Percentiles rank a stretch among this genome's conserved stretches.
Evolutionary conservation across 2,113 vertebrate genomes (phyloP).

Genomic region (Catharus bicknelli): DNA sequence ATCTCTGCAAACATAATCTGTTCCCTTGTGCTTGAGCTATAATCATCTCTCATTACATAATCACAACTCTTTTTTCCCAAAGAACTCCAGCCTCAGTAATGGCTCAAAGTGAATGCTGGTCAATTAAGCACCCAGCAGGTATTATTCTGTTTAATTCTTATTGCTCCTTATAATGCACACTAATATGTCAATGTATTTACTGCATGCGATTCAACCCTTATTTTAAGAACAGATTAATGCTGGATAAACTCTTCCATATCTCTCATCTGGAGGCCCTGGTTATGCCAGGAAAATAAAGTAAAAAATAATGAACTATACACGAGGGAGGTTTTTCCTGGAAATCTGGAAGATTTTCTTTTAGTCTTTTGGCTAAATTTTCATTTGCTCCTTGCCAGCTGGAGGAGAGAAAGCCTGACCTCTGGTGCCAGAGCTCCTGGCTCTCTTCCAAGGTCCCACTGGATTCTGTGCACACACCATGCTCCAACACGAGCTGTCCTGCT

Average conservation of each 20-base stretch:
- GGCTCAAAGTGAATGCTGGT: not conserved
- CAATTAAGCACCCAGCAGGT: constrained; percentile 6
- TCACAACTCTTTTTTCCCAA: not conserved
- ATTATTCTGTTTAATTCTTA: not conserved
- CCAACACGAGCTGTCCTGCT: fast-evolving
- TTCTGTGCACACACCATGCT: fast-evolving
- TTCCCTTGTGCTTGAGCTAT: not conserved
- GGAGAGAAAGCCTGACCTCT: not conserved
- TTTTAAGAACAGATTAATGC: not conserved
- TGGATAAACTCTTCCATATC: not conserved
- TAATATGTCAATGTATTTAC: not conserved
- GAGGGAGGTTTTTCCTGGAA: not conserved
- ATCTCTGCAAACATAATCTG: not conserved
- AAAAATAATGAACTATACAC: not conserved
- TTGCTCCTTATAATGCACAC: not conserved
- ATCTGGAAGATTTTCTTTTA: not conserved
- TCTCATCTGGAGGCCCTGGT: not conserved
- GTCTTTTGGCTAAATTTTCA: not conserved
- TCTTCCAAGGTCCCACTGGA: not conserved
- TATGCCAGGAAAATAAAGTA: not conserved
- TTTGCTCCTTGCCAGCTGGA: not conserved
- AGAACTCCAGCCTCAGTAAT: not conserved
- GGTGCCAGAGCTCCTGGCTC: not conserved
- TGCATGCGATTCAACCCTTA: not conserved
- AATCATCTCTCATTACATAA: not conserved